Evolutionary conservation across 2,113 vertebrate genomes (phyloP).

Genomic region (zebrafish (Danio rerio)): DNA sequence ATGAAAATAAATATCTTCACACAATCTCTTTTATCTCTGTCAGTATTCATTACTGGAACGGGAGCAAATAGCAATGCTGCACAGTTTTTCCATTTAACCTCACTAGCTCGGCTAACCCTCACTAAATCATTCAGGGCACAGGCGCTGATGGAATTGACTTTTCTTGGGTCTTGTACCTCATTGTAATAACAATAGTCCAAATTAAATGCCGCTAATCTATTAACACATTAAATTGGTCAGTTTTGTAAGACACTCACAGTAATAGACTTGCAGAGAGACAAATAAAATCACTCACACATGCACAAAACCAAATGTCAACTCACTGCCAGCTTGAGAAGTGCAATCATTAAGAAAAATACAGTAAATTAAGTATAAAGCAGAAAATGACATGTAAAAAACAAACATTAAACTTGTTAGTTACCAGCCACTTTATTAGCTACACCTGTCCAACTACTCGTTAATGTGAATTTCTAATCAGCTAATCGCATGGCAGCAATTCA

Average conservation of each 20-base stretch:
- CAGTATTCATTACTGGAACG: constrained; percentile 67
- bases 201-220: constrained; percentile 59
- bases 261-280: constrained; percentile 3
- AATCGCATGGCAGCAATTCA: too few species aligned
- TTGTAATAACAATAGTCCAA: constrained; percentile 69
- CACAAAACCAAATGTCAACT: constrained; percentile 25
- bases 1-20: constrained; percentile 71
- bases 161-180: constrained; percentile 69
- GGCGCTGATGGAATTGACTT: constrained; percentile 67
- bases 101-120: constrained; percentile 59
- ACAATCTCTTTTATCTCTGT: constrained; percentile 70
- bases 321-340: constrained; percentile 30
- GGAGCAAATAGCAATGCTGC: constrained; percentile 65
- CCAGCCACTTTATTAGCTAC: too few species aligned
- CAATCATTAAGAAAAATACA: not conserved
- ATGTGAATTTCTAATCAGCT: too few species aligned
- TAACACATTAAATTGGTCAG: constrained; percentile 65
- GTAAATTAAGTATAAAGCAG: not conserved
- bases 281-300: not conserved
- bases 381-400: not conserved
- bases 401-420: too few species aligned
- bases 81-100: constrained; percentile 71
- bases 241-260: constrained; percentile 46
- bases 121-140: constrained; percentile 70
- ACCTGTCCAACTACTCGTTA: too few species aligned